Evolutionary conservation across 2,797 vertebrate genomes (phyloP).

Genomic region (Limosa lapponica): DNA sequence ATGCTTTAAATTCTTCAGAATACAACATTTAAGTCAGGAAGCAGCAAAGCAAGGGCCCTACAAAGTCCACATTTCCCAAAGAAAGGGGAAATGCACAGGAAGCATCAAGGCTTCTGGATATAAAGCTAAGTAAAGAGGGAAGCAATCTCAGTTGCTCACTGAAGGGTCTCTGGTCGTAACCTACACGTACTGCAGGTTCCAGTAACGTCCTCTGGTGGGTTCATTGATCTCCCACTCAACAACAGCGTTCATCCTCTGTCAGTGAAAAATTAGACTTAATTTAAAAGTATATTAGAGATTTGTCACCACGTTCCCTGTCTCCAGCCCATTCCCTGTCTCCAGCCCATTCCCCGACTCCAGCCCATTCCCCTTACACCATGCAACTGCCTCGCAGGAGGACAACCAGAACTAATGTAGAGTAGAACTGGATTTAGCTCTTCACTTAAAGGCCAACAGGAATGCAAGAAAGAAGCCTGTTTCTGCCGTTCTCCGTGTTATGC

Average conservation of each 20-base stretch:
- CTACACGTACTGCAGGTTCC: rapidly evolving
- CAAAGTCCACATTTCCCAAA: not conserved
- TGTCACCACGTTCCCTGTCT: not conserved
- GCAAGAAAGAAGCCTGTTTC: not conserved
- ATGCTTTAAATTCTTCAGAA: not conserved
- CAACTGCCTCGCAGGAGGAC: not conserved
- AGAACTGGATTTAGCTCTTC: not conserved
- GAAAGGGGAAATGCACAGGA: not conserved
- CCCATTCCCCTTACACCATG: too few species aligned
- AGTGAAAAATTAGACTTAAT: not conserved
- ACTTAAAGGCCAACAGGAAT: not conserved
- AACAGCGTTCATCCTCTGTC: not conserved
- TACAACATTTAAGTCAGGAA: not conserved
- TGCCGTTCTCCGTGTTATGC: rapidly evolving
- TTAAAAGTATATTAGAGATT: not conserved
- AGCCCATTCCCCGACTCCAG: not conserved
- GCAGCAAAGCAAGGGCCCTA: not conserved
- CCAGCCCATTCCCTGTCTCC: not conserved
- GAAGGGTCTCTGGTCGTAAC: not conserved
- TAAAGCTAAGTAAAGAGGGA: not conserved
- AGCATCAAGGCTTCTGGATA: not conserved
- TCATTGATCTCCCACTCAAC: not conserved
- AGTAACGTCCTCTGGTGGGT: not conserved
- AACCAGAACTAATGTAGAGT: not conserved
- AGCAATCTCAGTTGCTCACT: not conserved